These are phyloP conservation scores for Hemicentrotus pulcherrimus DNA, from an alignment of 35 echinoderm and acorn worm species.

Conservation along the genomic window DNA sequence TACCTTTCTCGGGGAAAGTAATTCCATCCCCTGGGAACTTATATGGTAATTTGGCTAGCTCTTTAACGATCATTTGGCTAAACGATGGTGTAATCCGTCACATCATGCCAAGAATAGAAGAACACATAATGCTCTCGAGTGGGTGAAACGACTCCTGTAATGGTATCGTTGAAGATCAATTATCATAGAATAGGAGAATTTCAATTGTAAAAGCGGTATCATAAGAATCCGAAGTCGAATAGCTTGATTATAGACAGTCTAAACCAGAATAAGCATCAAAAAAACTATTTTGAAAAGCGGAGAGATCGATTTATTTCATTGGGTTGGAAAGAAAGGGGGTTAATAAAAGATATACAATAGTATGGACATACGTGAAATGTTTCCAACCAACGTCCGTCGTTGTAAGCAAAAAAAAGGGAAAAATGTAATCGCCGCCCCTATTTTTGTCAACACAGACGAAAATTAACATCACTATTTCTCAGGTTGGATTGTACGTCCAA, in stretches of 20 bases:
- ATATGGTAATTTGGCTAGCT: background rate
- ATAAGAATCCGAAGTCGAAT: background rate
- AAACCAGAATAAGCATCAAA: background rate
- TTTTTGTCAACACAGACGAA: no score
- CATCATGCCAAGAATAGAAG: background rate
- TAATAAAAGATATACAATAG: no score
- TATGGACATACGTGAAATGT: no score
- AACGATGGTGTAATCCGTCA: background rate
- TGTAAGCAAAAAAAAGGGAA: no score
- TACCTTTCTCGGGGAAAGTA: background rate
- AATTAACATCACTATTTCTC: no score
- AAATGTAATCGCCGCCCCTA: no score
- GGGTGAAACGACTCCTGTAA: background rate
- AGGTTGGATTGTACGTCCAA: no score
- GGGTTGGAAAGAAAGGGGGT: no score
- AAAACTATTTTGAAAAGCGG: no score
- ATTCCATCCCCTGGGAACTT: background rate
- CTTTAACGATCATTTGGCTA: background rate
- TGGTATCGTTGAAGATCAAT: no score
- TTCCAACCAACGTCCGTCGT: no score
- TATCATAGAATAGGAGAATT: background rate
- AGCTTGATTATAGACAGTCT: background rate
- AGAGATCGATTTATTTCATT: no score
- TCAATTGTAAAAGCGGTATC: background rate
- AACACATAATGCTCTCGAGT: background rate